Conservation (phyloP, 1,140 invertebrate genomes). For the Hylaeus anthracinus region DNA sequence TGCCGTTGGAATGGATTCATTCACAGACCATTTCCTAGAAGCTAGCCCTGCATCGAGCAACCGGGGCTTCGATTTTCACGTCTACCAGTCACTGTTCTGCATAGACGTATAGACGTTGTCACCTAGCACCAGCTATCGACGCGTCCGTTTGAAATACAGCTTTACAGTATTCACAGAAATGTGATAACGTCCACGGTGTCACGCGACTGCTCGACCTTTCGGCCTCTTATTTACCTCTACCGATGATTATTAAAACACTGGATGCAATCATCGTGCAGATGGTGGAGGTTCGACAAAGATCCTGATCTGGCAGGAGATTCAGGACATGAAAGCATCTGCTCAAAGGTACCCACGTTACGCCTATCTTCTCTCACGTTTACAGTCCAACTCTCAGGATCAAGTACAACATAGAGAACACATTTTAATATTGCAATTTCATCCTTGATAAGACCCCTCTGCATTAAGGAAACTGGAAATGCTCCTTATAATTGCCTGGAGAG, state of each 20-base stretch:
- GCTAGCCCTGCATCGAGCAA: slow-evolving; percentile 42
- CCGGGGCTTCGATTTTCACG: slow-evolving; percentile 42
- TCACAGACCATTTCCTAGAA: slow-evolving; percentile 46
- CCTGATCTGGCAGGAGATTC: neutral
- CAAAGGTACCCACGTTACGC: no score
- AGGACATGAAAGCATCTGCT: no score
- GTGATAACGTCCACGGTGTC: neutral
- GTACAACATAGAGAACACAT: no score
- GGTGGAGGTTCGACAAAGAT: no score
- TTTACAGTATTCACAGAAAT: slow-evolving; percentile 9
- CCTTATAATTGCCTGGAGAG: no score
- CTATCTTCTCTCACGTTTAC: no score
- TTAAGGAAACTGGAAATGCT: no score
- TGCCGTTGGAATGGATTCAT: slow-evolving; percentile 40
- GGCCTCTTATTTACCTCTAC: neutral
- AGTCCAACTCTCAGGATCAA: no score
- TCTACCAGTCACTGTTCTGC: slow-evolving; percentile 39
- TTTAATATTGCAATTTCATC: no score
- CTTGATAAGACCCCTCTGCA: no score
- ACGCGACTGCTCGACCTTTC: neutral
- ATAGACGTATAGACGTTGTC: slow-evolving; percentile 34
- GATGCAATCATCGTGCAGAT: neutral
- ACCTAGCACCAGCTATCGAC: slow-evolving; percentile 44
- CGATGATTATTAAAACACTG: neutral
- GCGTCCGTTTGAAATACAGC: slow-evolving; percentile 4